Percentiles rank a stretch among this genome's conserved stretches.
These are phyloP conservation scores for Eubucco bourcierii DNA, from an alignment of 2,113 vertebrate genomes.

Conservation along the genomic window DNA sequence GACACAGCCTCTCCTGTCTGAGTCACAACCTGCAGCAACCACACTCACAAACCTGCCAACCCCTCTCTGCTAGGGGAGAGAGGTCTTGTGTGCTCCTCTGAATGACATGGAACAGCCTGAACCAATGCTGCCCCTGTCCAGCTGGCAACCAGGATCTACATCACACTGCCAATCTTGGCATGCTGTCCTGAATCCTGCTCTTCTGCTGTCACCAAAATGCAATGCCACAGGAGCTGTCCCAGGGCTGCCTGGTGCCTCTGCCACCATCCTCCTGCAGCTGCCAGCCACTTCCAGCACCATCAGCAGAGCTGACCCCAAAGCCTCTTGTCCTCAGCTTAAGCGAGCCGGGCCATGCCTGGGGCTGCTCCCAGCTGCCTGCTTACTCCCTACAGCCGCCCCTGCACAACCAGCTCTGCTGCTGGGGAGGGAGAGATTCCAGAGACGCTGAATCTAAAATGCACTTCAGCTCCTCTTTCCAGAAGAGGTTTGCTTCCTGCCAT, in stretches of 20 bases:
- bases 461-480: not conserved
- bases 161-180: accelerated
- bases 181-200: not conserved
- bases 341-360: not conserved
- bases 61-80: not conserved
- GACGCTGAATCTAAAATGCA: not conserved
- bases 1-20: not conserved
- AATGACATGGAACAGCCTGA: not conserved
- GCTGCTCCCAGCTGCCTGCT: not conserved
- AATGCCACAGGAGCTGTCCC: accelerated
- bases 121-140: not conserved
- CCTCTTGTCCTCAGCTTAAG: accelerated
- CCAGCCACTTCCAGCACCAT: not conserved
- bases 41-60: not conserved
- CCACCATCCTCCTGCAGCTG: not conserved
- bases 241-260: not conserved
- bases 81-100: accelerated
- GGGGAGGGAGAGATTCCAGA: not conserved
- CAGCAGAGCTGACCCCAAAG: accelerated
- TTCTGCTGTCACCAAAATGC: not conserved
- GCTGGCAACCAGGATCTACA: not conserved
- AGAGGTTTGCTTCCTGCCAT: not conserved
- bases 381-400: not conserved
- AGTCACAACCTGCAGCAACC: not conserved
- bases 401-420: not conserved